Conservation (phyloP, 2,113 vertebrate genomes). For the Lepidothrix coronata region DNA sequence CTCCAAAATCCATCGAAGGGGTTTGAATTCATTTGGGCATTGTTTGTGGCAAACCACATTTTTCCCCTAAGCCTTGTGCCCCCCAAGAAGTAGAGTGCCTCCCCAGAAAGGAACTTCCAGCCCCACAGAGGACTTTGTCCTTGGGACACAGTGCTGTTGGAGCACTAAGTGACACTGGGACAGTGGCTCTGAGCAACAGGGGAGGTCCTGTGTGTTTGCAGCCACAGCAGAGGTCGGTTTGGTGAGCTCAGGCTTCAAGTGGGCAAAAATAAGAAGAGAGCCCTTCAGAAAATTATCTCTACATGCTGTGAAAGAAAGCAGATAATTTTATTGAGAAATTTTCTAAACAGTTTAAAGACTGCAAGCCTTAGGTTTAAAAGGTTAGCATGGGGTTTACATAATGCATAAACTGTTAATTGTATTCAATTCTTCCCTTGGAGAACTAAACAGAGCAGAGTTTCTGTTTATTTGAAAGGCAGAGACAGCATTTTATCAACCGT, state of each 20-base stretch:
- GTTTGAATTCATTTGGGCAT: background rate
- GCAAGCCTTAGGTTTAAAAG: conserved; percentile 26
- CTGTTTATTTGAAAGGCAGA: conserved; percentile 47
- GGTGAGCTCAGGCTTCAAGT: background rate
- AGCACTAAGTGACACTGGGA: background rate
- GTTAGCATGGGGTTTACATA: conserved; percentile 18
- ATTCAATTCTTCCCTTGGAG: conserved; percentile 2
- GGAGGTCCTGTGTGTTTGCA: background rate
- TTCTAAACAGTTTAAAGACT: conserved; percentile 28
- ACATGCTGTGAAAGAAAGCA: background rate
- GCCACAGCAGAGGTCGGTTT: fast-evolving
- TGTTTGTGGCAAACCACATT: background rate
- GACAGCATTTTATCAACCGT: background rate
- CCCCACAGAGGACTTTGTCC: background rate
- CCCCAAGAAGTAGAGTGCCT: background rate
- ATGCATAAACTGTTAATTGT: conserved; percentile 29
- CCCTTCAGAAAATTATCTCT: background rate
- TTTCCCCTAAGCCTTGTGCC: background rate
- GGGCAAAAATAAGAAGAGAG: background rate
- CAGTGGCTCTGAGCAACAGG: fast-evolving
- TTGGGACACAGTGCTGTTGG: background rate
- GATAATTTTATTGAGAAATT: background rate
- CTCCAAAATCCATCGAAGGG: background rate
- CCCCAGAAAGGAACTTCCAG: background rate
- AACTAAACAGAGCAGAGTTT: background rate